phyloP scores from a whole-genome alignment of 2,888 invertebrate genomes.

The Chymomyza caudatula region DNA sequence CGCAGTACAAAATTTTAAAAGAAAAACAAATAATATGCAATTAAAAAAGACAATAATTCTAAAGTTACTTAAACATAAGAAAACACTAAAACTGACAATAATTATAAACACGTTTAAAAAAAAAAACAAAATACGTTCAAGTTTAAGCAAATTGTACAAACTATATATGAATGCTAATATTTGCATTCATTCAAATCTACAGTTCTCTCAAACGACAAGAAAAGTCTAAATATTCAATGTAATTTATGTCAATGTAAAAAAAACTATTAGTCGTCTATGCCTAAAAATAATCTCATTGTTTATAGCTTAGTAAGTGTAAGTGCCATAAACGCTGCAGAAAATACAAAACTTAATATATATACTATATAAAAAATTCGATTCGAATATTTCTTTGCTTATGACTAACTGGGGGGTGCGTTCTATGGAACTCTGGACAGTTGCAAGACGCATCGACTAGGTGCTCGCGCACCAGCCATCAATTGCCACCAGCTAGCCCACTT shows the following conservation, averaged over 20 bases:
- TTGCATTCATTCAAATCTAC: neutral
- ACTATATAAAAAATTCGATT: neutral
- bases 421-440: neutral
- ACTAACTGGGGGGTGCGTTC: neutral
- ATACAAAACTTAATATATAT: conserved; percentile 39
- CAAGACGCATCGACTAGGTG: conserved; percentile 22
- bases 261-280: conserved; percentile 13
- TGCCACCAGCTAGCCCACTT: conserved; percentile 10
- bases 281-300: conserved; percentile 70
- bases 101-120: conserved; percentile 3
- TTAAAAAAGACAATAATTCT: conserved; percentile 53
- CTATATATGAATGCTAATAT: neutral
- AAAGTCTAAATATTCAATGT: conserved; percentile 10
- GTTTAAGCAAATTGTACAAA: conserved; percentile 16
- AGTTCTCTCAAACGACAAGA: neutral
- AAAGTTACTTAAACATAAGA: conserved; percentile 1
- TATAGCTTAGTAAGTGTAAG: conserved; percentile 60
- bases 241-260: conserved; percentile 15
- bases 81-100: conserved; percentile 3
- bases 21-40: conserved; percentile 33
- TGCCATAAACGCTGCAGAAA: conserved; percentile 71
- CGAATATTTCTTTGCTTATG: neutral
- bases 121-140: conserved; percentile 32
- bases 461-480: conserved; percentile 24
- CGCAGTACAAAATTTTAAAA: conserved; percentile 13